A percentile compares a stretch with the other conserved stretches of the same genome.
Conservation (phyloP, 2,113 vertebrate species). For the Lota lota region DNA sequence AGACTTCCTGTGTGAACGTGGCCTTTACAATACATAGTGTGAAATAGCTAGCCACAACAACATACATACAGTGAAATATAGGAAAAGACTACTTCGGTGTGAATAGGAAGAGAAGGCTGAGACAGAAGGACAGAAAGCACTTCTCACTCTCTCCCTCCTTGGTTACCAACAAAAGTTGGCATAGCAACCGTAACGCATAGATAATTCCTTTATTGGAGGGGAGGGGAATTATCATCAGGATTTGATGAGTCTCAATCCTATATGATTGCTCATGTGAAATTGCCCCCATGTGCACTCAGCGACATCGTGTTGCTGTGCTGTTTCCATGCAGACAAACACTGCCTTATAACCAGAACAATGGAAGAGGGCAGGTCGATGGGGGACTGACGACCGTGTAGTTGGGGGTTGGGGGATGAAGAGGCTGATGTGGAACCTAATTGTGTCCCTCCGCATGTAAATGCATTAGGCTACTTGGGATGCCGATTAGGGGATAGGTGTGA, state of each 20-base stretch:
- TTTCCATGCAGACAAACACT: not conserved
- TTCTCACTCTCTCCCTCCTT: not conserved
- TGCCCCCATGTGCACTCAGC: too few species aligned
- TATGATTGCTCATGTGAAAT: not conserved
- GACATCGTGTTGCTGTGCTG: not conserved
- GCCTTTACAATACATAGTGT: too few species aligned
- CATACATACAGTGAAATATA: too few species aligned
- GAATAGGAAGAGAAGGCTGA: slow-evolving; percentile 1
- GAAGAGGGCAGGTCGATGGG: too few species aligned
- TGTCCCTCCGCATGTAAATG: too few species aligned
- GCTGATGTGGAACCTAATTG: too few species aligned
- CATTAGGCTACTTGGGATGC: slow-evolving; percentile 33
- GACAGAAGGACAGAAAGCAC: not conserved
- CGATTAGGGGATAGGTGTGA: slow-evolving; percentile 36
- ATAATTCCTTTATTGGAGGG: not conserved
- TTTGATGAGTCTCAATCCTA: not conserved
- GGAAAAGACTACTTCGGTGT: not conserved
- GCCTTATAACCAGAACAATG: not conserved
- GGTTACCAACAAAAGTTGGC: not conserved
- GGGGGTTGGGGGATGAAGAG: too few species aligned
- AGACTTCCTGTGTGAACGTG: too few species aligned
- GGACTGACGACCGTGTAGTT: too few species aligned
- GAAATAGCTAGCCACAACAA: too few species aligned
- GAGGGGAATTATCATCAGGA: not conserved
- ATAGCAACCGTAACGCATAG: not conserved